phyloP scores from a whole-genome alignment of 2,797 vertebrate genomes.

The Simalia tracyae region DNA sequence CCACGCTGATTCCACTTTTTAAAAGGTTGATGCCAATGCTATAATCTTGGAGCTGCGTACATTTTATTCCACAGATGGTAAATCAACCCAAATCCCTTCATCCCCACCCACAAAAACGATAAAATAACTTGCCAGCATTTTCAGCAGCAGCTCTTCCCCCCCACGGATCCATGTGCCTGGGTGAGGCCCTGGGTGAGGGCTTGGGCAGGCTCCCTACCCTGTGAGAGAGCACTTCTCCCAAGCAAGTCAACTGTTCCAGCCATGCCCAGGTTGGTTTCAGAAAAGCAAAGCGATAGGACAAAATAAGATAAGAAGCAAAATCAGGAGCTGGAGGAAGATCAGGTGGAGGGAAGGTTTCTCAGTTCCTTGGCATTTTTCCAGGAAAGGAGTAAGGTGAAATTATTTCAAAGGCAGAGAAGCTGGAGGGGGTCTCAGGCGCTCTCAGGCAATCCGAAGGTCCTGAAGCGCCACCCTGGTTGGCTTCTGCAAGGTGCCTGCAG shows the following conservation, averaged over 20 bases:
- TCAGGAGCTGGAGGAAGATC: background rate
- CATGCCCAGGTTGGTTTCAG: background rate
- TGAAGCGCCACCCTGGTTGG: background rate
- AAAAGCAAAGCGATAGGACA: background rate
- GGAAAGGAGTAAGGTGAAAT: background rate
- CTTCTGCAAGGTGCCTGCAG: constrained; percentile 23
- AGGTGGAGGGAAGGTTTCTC: too few relatives aligned
- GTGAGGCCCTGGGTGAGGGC: background rate
- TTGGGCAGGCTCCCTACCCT: background rate
- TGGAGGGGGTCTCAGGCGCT: too few relatives aligned
- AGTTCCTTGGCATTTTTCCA: background rate
- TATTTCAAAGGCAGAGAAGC: background rate
- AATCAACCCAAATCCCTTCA: background rate
- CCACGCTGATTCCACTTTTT: background rate
- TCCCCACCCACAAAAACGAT: background rate
- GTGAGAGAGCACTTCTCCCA: background rate
- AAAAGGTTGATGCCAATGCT: background rate
- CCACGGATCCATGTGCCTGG: background rate
- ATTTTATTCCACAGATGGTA: background rate
- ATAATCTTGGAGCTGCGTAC: background rate
- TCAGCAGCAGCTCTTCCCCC: background rate
- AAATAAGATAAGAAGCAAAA: background rate
- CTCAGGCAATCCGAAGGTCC: background rate
- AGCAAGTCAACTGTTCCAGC: background rate
- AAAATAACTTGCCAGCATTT: background rate